Base-by-base conservation (phyloP, 2,797 vertebrate genomes). In the Cephalopachus bancanus region DNA sequence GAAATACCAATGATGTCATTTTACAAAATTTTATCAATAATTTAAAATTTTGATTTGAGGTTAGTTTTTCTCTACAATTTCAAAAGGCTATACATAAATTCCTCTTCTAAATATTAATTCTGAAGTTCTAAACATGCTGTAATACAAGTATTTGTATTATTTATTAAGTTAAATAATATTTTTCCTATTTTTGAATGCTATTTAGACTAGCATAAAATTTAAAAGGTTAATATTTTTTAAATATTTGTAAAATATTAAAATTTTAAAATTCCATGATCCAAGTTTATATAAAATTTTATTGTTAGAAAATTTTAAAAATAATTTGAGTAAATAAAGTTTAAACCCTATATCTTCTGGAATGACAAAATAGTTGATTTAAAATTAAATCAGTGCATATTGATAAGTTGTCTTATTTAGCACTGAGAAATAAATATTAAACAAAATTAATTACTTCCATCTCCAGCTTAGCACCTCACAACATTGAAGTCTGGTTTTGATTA, bases 401-500 rank as follows among this genome's bases (percentile, higher is more conserved):
- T 4, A 65, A 65, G 19, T 71, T 81, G 44, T 67, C 92, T 97
- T 95, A 89, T 94, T 75, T 80, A 97, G 60, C 12, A 59, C 17
- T 57, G 74, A 64, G 37, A 96, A 97, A 91, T 83, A 0, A 93
- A 90, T 93, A 96, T 94, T 64, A 60, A 55, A 96, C 87, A 67
- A 94, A 96, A 65, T 92, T 33, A 92, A 60, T 94, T 7, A 91
- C 94, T 97, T 74, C 84, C 30, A 55, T 93, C 51, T 95, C 49
- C 37, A 76, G 79, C 87, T 89, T 83, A 75, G 49, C 80, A 57
- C 20, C 30, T 96, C 24, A n/a, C 5, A 97, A 75, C 44, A 96
- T 94, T 94, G 75, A 97, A 64, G 64, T 97, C 15, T 90, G 57
- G 59, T 98, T 97, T 98, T 97, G 75, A 44, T 90, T 88, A 88